These are phyloP conservation scores for Drosophila rhopaloa DNA, from an alignment of 1,140 invertebrate species.

Conservation along the genomic window DNA sequence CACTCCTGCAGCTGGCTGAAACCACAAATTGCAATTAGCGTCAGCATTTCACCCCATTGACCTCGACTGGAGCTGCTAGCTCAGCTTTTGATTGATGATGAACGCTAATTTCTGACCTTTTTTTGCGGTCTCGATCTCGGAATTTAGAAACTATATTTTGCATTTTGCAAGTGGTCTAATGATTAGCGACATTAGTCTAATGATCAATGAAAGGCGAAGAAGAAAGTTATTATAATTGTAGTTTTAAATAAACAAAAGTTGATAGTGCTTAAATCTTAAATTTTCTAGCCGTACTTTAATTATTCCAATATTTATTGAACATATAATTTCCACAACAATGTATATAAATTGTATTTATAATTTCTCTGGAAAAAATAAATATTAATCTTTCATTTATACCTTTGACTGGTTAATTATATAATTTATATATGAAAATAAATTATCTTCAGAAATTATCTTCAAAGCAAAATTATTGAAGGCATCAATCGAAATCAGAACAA, in stretches of 20 bases:
- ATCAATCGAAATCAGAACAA: too few relatives aligned
- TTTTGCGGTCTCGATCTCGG: slow-evolving; percentile 1
- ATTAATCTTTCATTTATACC: not conserved
- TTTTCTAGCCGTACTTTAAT: too few relatives aligned
- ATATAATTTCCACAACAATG: too few relatives aligned
- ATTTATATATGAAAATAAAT: too few relatives aligned
- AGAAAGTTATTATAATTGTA: not conserved
- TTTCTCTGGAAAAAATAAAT: too few relatives aligned
- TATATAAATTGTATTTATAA: too few relatives aligned
- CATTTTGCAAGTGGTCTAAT: slow-evolving; percentile 11
- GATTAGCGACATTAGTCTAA: slow-evolving; percentile 4
- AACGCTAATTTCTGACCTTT: slow-evolving; percentile 41
- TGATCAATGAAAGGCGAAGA: not conserved
- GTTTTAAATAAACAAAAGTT: too few relatives aligned
- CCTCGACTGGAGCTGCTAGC: slow-evolving; percentile 27
- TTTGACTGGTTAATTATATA: not conserved
- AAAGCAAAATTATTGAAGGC: too few relatives aligned
- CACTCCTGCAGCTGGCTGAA: slow-evolving; percentile 17
- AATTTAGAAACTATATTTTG: slow-evolving; percentile 7
- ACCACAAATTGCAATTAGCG: slow-evolving; percentile 64
- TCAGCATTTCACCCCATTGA: slow-evolving; percentile 29
- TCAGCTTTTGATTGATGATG: slow-evolving; percentile 55
- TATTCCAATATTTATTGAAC: too few relatives aligned
- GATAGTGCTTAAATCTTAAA: too few relatives aligned
- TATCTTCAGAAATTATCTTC: too few relatives aligned